Conservation (phyloP, 2,797 vertebrate species). For the Sebastiscus tertius region DNA sequence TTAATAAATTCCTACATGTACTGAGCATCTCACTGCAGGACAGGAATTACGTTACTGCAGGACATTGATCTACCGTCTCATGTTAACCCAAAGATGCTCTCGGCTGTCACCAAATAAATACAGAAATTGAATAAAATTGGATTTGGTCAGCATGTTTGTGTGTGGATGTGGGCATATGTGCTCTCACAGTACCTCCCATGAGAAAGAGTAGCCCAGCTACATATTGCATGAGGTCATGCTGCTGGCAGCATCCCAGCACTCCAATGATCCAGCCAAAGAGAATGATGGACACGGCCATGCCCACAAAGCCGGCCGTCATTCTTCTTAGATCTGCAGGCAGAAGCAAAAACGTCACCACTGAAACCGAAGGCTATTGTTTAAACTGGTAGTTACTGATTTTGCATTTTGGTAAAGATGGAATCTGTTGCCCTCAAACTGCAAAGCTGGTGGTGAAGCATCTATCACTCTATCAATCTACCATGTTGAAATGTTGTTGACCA, state of each 20-base stretch:
- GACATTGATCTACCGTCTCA: slow-evolving; percentile 29
- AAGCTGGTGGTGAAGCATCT: not conserved
- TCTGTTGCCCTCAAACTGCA: not conserved
- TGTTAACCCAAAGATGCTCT: slow-evolving; percentile 25
- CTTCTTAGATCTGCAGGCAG: slow-evolving; percentile 87
- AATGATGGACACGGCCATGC: slow-evolving; percentile 96
- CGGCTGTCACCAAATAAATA: slow-evolving; percentile 37
- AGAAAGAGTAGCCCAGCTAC: slow-evolving; percentile 96
- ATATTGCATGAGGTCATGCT: slow-evolving; percentile 97
- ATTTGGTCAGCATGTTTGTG: slow-evolving; percentile 44
- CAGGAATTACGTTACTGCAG: slow-evolving; percentile 37
- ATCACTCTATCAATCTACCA: not conserved
- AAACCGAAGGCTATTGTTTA: not conserved
- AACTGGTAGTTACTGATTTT: not conserved
- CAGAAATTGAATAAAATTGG: slow-evolving; percentile 36
- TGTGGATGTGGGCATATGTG: slow-evolving; percentile 39
- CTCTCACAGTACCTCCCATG: slow-evolving; percentile 91
- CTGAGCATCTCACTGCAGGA: slow-evolving; percentile 15
- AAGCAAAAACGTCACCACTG: not conserved
- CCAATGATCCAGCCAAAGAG: slow-evolving; percentile 95
- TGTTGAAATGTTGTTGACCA: not conserved
- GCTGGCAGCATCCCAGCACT: slow-evolving; percentile 93
- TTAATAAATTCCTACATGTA: slow-evolving; percentile 22
- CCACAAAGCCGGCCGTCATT: slow-evolving; percentile 95
- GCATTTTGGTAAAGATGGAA: not conserved